phyloP scores from a whole-genome alignment of 2,888 invertebrate genomes.

The Sphaerophoria taeniata region DNA sequence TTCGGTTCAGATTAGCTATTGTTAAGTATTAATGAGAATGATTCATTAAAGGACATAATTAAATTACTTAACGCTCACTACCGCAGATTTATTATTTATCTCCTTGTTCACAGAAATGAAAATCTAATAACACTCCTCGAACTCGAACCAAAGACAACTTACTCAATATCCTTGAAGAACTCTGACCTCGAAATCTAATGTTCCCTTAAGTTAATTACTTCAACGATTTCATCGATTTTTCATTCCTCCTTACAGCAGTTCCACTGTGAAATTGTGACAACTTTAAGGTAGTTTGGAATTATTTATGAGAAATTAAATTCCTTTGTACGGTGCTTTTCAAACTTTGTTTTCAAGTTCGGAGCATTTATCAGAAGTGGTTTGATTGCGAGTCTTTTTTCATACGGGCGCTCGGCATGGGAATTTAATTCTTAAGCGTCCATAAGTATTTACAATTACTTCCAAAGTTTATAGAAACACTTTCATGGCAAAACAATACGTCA shows the following conservation, averaged over 20 bases:
- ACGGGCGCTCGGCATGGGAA: too few relatives aligned
- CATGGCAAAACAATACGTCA: too few relatives aligned
- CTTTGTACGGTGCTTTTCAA: constrained; percentile 2
- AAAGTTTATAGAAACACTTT: too few relatives aligned
- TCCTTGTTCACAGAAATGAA: neutral
- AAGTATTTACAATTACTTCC: too few relatives aligned
- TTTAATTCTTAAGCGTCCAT: too few relatives aligned
- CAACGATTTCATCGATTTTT: constrained; percentile 57
- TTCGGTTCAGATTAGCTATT: neutral
- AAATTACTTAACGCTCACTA: neutral
- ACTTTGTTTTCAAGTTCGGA: neutral
- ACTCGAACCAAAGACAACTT: neutral
- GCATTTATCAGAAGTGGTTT: too few relatives aligned
- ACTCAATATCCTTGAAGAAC: constrained; percentile 40
- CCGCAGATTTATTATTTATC: neutral
- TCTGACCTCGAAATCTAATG: constrained; percentile 60
- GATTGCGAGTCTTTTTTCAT: too few relatives aligned
- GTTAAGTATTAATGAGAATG: constrained; percentile 1
- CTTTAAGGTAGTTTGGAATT: constrained; percentile 35
- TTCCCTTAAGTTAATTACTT: constrained; percentile 46
- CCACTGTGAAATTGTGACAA: constrained; percentile 15
- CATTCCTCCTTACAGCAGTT: constrained; percentile 1
- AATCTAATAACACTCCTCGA: neutral
- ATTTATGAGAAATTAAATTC: constrained; percentile 20
- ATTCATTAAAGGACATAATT: neutral